phyloP scores from a whole-genome alignment of 2,888 invertebrate species.

The Dryococelus australis region DNA sequence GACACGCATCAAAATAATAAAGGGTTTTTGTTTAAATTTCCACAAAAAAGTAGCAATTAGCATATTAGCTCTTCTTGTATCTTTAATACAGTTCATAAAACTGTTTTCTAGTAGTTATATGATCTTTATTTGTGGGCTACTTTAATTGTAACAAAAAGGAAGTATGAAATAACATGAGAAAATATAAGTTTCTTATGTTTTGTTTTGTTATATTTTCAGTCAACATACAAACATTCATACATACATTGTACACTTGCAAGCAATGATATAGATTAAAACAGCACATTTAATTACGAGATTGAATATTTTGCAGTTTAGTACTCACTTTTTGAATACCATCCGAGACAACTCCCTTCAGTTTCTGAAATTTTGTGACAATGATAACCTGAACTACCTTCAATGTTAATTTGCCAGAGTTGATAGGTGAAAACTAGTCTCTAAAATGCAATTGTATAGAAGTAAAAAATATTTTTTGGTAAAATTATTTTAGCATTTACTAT shows the following conservation, averaged over 20 bases:
- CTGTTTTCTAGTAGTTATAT: too few species aligned
- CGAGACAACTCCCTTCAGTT: not conserved
- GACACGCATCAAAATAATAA: too few species aligned
- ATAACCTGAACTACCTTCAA: not conserved
- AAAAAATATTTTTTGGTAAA: not conserved
- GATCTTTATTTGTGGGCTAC: too few species aligned
- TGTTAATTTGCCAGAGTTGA: not conserved
- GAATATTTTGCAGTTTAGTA: not conserved
- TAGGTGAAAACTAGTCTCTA: too few species aligned
- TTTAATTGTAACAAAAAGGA: too few species aligned
- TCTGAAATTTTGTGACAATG: not conserved
- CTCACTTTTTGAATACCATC: not conserved
- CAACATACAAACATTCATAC: not conserved
- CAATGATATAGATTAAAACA: not conserved
- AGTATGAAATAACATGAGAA: too few species aligned
- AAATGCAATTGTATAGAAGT: not conserved
- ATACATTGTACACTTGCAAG: not conserved
- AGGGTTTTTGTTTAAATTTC: too few species aligned
- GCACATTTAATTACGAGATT: not conserved
- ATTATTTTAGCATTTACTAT: not conserved
- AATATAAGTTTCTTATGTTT: not conserved
- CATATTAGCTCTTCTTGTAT: too few species aligned
- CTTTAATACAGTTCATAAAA: too few species aligned
- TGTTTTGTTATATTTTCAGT: conserved; percentile 6
- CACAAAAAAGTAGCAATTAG: too few species aligned